Evolutionary conservation across 2,797 vertebrate species (phyloP), one percentile per base, ranked within the genome.

Genomic region (Tiaroga cobitis): DNA sequence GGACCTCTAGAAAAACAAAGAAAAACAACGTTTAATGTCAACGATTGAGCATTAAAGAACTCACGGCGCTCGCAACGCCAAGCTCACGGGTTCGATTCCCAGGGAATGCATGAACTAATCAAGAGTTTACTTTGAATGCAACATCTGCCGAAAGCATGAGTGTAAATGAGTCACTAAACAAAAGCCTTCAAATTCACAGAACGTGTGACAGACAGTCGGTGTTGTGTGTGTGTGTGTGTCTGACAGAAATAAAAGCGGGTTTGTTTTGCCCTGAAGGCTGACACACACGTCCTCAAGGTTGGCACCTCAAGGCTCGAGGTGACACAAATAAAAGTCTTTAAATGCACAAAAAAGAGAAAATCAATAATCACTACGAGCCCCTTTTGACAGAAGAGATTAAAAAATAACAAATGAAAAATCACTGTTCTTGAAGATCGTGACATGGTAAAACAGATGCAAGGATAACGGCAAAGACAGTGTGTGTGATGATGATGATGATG

Each of bases 1-100:
- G 97, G 88, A 97, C 95, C 87, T 99, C 97, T 98, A 95, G 46
- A 86, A 74, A 87, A 70, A 70, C 19, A 86, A 68, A 85, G 32
- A 80, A 89, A 90, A 85, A 76, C 88, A 88, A 86, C 34, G 21
- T 63, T 81, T 70, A 32, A 70, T 6, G 7, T 18, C 39, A 77
- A 2, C 56, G 26, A 21, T 1, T 29, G 29, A 34, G 49, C 59
- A 16, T 16, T 15, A 6, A 26, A 29, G n/a, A 13, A 13, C 2
- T 61, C 24, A 26, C 59, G 5, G 1, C n/a, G 59, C 59, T 29
- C 13, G 61, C 61, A 8, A 63, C 13, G 26, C 26, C 7, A 18
- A 65, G 26, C 26, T 32, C 61, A 32, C 26, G 61, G 26, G 61
- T 32, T 32, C 61, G 26, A 65, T 8, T 65, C 61, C 5, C 61